Base-by-base conservation (phyloP, 2,888 invertebrate genomes). In the Cantharis flavilabris region DNA sequence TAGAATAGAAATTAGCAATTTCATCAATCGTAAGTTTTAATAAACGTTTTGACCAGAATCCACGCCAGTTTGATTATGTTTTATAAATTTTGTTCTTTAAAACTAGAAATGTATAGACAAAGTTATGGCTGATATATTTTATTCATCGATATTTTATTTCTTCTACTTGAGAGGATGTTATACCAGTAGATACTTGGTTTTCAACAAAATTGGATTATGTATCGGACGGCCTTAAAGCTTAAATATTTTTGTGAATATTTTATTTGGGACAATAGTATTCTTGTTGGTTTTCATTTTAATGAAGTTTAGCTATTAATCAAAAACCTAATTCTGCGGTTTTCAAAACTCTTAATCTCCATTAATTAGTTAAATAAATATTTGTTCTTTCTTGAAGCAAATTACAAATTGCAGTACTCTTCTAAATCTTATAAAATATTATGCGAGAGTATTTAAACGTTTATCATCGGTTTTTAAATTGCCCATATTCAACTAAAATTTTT, bases 331-430 rank as follows among this genome's bases (percentile, higher is more conserved):
- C 67, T 20, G 23, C 62, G 65, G 65, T 67, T 71, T 70, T 13
- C 33, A 16, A 76, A 76, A 76, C 64, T 64, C 63, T 20, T 26
- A 75, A 71, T 63, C 62, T 23, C 64, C 16, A 67, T 73, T 76
- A 33, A 71, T 73, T 71, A 33, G 18, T 16, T 64, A 73, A 76
- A 71, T 71, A 76, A 76, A 76, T 76, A 76, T 76, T 76, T 73
- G 71, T 62, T 23, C 67, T 49, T 62, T 73, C 65, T 76, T 76
- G 49, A 14, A 67, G 65, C 26, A 67, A 67, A 67, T 23, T 67
- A 26, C 9, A 67, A 67, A 67, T 20, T 23, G 65, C 65, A 67
- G n/a, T 49, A 49, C 49, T n/a, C 49, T 49, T 49, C 13, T 49
- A 49, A 49, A n/a, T 49, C 49, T 49, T 49, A 49, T 49, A 49